phyloP scores from a whole-genome alignment of 37 sponge, comb jelly and placozoan species.

The Crambe crambe region DNA sequence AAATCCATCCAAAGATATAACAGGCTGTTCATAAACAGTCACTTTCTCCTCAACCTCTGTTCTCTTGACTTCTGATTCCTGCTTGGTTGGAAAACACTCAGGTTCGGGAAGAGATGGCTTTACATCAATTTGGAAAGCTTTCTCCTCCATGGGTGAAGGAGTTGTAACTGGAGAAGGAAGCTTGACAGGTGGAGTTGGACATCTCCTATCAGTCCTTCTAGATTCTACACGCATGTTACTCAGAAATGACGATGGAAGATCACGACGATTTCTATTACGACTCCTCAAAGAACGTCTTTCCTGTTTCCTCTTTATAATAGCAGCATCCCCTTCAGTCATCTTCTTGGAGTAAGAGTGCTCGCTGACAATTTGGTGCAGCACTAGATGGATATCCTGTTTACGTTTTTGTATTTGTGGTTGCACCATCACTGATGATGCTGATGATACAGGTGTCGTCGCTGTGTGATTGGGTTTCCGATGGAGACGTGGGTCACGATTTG shows the following conservation, averaged over 20 bases:
- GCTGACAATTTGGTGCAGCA: neutral
- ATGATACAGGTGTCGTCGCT: neutral
- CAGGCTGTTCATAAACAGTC: neutral
- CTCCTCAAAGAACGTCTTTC: too few relatives aligned
- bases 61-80: neutral
- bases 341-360: slow-evolving; percentile 9
- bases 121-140: neutral
- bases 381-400: neutral
- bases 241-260: neutral
- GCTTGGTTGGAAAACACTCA: neutral
- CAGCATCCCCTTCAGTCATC: neutral
- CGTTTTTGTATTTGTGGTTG: too few relatives aligned
- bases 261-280: neutral
- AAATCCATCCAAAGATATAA: slow-evolving; percentile 15
- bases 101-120: neutral
- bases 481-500: neutral
- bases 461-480: neutral
- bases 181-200: neutral
- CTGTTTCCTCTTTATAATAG: neutral
- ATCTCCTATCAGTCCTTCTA: neutral
- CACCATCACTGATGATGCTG: too few relatives aligned
- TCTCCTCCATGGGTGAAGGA: neutral
- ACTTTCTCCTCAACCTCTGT: neutral
- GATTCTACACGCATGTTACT: neutral
- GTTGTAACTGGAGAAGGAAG: neutral